These are phyloP conservation scores for Gadopsis bispinosus DNA, from an alignment of 2,797 vertebrate genomes.

Conservation along the genomic window DNA sequence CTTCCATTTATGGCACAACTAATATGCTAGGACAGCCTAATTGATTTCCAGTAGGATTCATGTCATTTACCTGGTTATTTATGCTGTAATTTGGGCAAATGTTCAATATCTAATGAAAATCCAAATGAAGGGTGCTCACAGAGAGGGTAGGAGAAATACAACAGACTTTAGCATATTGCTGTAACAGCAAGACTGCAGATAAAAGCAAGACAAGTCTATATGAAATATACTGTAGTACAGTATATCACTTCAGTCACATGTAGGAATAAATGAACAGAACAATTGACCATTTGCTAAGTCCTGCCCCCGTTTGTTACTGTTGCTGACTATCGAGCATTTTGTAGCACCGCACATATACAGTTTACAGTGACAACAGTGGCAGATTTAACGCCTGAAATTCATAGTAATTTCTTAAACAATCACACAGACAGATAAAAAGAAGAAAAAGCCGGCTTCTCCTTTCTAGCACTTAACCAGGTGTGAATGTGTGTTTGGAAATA, in stretches of 20 bases:
- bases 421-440: neutral
- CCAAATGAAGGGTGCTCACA: slow-evolving; percentile 28
- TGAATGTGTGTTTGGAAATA: neutral
- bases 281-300: slow-evolving; percentile 1
- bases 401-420: neutral
- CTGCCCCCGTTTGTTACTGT: neutral
- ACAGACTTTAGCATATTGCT: slow-evolving; percentile 10
- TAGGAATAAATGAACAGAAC: neutral
- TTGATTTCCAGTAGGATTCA: slow-evolving; percentile 34
- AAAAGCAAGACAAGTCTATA: neutral
- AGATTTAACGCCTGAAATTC: neutral
- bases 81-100: slow-evolving; percentile 24
- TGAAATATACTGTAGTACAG: neutral
- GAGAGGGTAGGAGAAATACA: neutral
- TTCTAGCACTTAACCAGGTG: neutral
- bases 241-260: neutral
- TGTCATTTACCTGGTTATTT: slow-evolving; percentile 51
- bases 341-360: neutral
- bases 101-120: slow-evolving; percentile 43
- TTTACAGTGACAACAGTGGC: no score
- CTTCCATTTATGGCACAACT: slow-evolving; percentile 39
- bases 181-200: slow-evolving; percentile 1
- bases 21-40: slow-evolving; percentile 23
- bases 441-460: neutral
- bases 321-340: neutral